Evolutionary conservation across 1,140 invertebrate genomes (phyloP).

Genomic region (Agrilus planipennis): DNA sequence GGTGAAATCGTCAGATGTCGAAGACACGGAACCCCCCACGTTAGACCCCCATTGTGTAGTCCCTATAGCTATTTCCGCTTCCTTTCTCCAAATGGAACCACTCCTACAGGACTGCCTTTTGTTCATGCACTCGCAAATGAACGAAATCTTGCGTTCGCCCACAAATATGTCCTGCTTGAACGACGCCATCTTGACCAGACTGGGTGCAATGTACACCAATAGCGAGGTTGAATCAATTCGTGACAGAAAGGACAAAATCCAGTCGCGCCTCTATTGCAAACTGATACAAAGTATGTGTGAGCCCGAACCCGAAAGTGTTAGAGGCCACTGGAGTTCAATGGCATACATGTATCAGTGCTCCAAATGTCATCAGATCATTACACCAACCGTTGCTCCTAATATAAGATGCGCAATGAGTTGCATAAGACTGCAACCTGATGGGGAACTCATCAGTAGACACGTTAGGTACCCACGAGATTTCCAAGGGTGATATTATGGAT

Average conservation of each 20-base stretch:
- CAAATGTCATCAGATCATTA: conserved; percentile 45
- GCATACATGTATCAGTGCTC: conserved; percentile 59
- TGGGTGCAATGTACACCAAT: conserved; percentile 71
- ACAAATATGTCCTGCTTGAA: conserved; percentile 72
- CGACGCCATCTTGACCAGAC: conserved; percentile 60
- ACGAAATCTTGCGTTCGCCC: conserved; percentile 63
- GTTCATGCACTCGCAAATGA: conserved; percentile 68
- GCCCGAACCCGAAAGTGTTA: conserved; percentile 51
- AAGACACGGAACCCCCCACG: conserved; percentile 54
- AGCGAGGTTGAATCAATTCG: conserved; percentile 61
- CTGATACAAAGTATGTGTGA: conserved; percentile 63
- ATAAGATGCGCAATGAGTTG: conserved; percentile 53
- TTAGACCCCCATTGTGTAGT: conserved; percentile 77
- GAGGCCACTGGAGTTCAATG: conserved; percentile 67
- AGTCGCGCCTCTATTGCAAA: conserved; percentile 70
- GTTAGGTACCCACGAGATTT: no score
- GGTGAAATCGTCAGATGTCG: conserved; percentile 63
- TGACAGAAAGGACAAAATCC: conserved; percentile 73
- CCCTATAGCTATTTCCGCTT: conserved; percentile 83
- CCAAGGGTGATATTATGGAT: conserved; percentile 25
- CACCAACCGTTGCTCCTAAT: conserved; percentile 48
- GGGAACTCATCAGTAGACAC: conserved; percentile 55
- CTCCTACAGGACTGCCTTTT: conserved; percentile 69
- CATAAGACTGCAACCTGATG: conserved; percentile 56
- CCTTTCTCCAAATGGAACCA: conserved; percentile 88